Evolutionary conservation across 2,888 invertebrate species (phyloP).

Genomic region (Allygus modestus): DNA sequence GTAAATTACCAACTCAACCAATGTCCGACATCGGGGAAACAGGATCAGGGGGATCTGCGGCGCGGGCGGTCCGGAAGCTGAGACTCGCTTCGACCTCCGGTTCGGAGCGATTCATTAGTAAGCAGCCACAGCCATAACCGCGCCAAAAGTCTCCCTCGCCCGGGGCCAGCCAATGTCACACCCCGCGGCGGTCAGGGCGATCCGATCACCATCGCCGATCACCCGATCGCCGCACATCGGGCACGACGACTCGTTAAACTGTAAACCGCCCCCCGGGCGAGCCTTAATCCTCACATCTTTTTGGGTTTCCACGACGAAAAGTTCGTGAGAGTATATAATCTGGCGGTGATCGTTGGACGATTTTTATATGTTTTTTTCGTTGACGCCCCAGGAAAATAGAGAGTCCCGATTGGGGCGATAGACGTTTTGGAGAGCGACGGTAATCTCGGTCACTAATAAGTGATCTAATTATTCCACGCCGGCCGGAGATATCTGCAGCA

Average conservation of each 20-base stretch:
- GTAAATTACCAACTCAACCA: too few relatives aligned
- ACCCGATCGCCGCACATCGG: background rate
- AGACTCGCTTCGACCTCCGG: background rate
- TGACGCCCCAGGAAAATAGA: background rate
- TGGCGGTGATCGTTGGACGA: background rate
- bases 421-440: constrained; percentile 19
- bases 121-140: background rate
- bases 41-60: background rate
- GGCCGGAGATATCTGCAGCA: background rate
- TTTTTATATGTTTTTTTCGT: background rate
- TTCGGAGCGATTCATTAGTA: background rate
- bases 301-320: constrained; percentile 16
- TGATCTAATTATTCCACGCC: background rate
- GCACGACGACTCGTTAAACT: background rate
- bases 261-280: background rate
- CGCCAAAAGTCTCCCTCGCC: background rate
- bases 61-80: constrained; percentile 5
- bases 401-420: constrained; percentile 13
- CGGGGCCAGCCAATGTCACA: background rate
- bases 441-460: background rate
- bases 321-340: background rate
- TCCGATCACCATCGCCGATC: too few relatives aligned
- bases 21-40: too few relatives aligned
- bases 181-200: background rate
- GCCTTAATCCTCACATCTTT: background rate